These are phyloP conservation scores for Callaeas wilsoni DNA, from an alignment of 2,113 vertebrate genomes.

Conservation along the genomic window DNA sequence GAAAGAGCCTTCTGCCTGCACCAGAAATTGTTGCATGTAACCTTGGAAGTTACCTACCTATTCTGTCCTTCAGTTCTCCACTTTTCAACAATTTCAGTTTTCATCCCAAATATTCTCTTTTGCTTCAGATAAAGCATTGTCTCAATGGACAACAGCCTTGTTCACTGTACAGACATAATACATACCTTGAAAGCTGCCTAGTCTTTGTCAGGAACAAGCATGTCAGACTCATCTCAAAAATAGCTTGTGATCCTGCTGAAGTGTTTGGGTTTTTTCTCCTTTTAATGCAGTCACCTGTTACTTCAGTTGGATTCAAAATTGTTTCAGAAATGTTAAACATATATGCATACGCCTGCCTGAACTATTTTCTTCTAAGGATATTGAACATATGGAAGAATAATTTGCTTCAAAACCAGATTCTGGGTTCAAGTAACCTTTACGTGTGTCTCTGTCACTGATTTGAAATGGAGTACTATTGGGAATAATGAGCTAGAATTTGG, in stretches of 20 bases:
- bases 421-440: not conserved
- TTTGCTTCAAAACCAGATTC: not conserved
- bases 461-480: not conserved
- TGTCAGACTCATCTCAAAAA: not conserved
- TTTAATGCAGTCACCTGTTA: not conserved
- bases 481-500: not conserved
- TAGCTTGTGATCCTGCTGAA: not conserved
- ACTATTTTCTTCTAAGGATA: not conserved
- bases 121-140: not conserved
- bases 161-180: not conserved
- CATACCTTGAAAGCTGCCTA: not conserved
- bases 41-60: not conserved
- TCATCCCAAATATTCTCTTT: not conserved
- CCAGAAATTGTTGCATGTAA: not conserved
- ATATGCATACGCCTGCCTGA: not conserved
- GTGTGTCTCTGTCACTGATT: not conserved
- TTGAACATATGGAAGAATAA: not conserved
- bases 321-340: not conserved
- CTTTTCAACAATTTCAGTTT: not conserved
- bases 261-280: not conserved
- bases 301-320: not conserved
- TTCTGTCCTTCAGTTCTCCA: not conserved
- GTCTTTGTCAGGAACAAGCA: not conserved
- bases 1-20: not conserved
- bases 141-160: not conserved